These are phyloP conservation scores for Drosophila nr. fundita DNA, from an alignment of 2,888 invertebrate species.

Conservation along the genomic window DNA sequence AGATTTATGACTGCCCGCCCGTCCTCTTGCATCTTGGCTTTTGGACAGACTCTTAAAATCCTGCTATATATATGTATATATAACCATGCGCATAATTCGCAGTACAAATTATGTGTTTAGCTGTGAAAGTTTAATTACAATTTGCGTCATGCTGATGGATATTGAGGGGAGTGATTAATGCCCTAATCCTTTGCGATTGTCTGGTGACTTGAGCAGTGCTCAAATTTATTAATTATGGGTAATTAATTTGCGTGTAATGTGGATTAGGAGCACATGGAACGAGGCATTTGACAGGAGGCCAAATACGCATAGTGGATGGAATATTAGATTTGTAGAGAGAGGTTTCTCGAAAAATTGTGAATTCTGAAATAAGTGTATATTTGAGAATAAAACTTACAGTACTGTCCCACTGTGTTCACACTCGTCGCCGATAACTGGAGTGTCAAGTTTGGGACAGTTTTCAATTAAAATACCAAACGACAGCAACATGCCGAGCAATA, in stretches of 20 bases:
- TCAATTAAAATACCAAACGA: conserved; percentile 47
- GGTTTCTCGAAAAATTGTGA: background rate
- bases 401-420: conserved; percentile 25
- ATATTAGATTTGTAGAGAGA: background rate
- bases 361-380: background rate
- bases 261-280: conserved; percentile 12
- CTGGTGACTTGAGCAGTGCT: conserved; percentile 46
- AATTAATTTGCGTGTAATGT: conserved; percentile 54
- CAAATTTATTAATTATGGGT: conserved; percentile 69
- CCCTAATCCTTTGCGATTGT: conserved; percentile 35
- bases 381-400: background rate
- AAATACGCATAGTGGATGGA: background rate
- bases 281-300: background rate
- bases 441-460: conserved; percentile 37
- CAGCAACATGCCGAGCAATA: conserved; percentile 26
- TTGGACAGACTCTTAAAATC: conserved; percentile 25
- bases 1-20: conserved; percentile 61
- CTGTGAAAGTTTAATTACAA: conserved; percentile 59
- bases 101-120: conserved; percentile 66
- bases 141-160: conserved; percentile 34
- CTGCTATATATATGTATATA: background rate
- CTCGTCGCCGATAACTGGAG: conserved; percentile 1
- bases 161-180: conserved; percentile 59
- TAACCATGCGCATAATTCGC: conserved; percentile 19
- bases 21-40: conserved; percentile 6